Evolutionary conservation across 1,140 invertebrate species (phyloP).

Genomic region (Eupeodes corollae): DNA sequence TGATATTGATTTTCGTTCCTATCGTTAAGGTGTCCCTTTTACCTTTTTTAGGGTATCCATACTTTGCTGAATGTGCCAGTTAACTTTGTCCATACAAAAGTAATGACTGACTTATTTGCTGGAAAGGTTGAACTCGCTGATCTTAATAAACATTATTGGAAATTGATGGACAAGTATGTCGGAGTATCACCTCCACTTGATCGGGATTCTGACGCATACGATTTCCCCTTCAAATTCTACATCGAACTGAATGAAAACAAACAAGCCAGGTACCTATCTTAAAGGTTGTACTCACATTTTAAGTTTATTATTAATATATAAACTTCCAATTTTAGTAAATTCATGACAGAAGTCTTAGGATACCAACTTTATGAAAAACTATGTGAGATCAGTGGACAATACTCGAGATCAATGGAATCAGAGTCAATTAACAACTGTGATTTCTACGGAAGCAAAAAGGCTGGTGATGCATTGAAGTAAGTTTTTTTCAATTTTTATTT

Average conservation of each 20-base stretch:
- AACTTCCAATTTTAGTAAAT: constrained; percentile 15
- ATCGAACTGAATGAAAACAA: constrained; percentile 27
- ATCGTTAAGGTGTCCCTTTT: neutral
- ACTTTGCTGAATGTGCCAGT: constrained; percentile 28
- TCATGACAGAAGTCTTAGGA: constrained; percentile 29
- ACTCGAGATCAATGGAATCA: constrained; percentile 7
- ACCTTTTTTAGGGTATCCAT: constrained; percentile 20
- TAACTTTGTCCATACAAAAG: constrained; percentile 31
- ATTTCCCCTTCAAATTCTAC: constrained; percentile 42
- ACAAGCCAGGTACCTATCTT: constrained; percentile 23
- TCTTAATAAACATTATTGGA: constrained; percentile 49
- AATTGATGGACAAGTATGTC: constrained; percentile 43
- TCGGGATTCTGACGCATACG: constrained; percentile 45
- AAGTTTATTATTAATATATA: neutral
- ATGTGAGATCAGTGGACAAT: constrained; percentile 44
- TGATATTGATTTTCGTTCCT: neutral
- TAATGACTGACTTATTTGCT: constrained; percentile 26
- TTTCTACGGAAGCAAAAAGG: constrained; percentile 41
- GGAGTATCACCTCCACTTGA: constrained; percentile 45
- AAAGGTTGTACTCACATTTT: neutral
- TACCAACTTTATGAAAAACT: constrained; percentile 46
- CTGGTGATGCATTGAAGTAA: constrained; percentile 37
- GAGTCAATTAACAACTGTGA: constrained; percentile 46
- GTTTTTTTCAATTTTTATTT: neutral
- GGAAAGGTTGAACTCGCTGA: constrained; percentile 34